Conservation (phyloP, 1,140 invertebrate species). For the Stenopsyche tienmushanensis region DNA sequence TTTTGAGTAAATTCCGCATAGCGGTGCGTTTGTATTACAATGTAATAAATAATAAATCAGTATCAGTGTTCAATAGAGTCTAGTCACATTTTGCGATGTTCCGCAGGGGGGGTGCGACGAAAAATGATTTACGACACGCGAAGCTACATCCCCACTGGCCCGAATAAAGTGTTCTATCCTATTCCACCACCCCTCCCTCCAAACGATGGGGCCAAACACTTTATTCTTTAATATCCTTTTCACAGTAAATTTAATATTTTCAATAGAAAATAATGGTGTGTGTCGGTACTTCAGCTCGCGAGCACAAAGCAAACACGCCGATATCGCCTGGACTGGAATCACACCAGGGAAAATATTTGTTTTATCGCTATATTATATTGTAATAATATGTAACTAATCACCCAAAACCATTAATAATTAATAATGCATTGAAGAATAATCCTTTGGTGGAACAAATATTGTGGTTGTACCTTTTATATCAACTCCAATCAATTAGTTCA, state of each 20-base stretch:
- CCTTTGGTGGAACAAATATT: no score
- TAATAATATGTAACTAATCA: no score
- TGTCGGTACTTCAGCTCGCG: neutral
- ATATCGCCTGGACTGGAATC: neutral
- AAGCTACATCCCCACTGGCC: neutral
- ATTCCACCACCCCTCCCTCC: neutral
- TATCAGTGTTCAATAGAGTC: neutral
- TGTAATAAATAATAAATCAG: slow-evolving; percentile 13
- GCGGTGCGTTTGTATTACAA: neutral
- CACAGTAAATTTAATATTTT: slow-evolving; percentile 39
- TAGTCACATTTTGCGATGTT: neutral
- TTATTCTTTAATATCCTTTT: slow-evolving; percentile 39
- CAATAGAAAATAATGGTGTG: slow-evolving; percentile 29
- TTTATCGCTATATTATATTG: slow-evolving; percentile 9
- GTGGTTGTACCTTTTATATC: no score
- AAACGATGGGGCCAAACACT: no score
- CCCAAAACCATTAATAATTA: no score
- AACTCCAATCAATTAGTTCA: no score
- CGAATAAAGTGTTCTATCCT: neutral
- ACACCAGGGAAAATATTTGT: slow-evolving; percentile 5
- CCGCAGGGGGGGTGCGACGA: neutral
- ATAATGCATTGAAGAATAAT: no score
- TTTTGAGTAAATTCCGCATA: neutral
- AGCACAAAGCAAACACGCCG: slow-evolving; percentile 5
- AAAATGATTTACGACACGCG: slow-evolving; percentile 7